Evolutionary conservation across 2,888 invertebrate genomes (phyloP).

Genomic region (Drosophila anomelani): DNA sequence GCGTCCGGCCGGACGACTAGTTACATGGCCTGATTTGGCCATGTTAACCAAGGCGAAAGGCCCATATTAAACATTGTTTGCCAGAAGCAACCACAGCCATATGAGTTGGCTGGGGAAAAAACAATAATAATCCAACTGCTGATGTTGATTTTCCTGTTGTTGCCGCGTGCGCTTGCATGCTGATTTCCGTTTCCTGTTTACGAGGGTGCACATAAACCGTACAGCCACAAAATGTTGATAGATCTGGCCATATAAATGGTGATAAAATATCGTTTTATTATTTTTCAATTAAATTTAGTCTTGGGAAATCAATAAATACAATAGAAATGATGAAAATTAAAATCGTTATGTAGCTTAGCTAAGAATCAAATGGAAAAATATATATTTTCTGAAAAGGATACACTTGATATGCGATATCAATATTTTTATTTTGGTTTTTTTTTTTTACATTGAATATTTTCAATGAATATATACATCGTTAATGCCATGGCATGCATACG

Average conservation of each 20-base stretch:
- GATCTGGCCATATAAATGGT: neutral
- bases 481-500: neutral
- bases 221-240: neutral
- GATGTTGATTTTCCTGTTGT: conserved; percentile 33
- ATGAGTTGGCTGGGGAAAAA: conserved; percentile 27
- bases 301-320: too few relatives aligned
- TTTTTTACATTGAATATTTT: neutral
- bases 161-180: conserved; percentile 39
- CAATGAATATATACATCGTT: neutral
- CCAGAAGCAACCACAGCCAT: conserved; percentile 31
- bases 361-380: neutral
- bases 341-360: neutral
- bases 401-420: neutral
- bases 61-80: conserved; percentile 40
- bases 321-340: too few relatives aligned
- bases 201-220: conserved; percentile 16
- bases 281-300: neutral
- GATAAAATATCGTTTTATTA: neutral
- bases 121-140: conserved; percentile 43
- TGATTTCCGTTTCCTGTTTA: conserved; percentile 45
- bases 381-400: neutral
- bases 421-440: neutral
- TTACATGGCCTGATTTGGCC: conserved; percentile 25
- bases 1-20: conserved; percentile 10
- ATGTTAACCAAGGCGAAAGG: conserved; percentile 10